Evolutionary conservation across 2,888 invertebrate species (phyloP), one percentile per base, ranked within the genome.

Genomic region (Mythimna loreyi): DNA sequence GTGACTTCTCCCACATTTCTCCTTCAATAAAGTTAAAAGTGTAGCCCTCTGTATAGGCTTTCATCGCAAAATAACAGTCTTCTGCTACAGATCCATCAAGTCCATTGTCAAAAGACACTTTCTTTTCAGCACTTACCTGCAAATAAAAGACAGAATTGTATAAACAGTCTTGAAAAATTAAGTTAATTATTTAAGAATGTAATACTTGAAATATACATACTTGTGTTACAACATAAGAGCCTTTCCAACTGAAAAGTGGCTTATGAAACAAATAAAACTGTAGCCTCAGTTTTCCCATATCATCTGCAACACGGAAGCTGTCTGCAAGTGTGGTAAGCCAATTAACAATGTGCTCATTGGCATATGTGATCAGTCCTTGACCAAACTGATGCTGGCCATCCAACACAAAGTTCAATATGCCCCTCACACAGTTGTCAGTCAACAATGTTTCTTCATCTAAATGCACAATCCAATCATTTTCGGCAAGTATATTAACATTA

Each of bases 1-100:
- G 99, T 8, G 99, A 99, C 91, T 99, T 99, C 91, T 99, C 99
- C 98, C 99, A 99, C 99, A 99, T 99, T 95, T 99, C 99, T 59
- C 99, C 99, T 92, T 99, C 99, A 80, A 99, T 97, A 93, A 99
- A 99, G 91, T 99, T 98, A 92, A 99, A 99, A 25, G 98, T 97
- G 91, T 98, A 99, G 33, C 99, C 99, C 91, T 98, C 97, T 76
- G 97, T 97, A 92, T 97, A 98, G 4, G 99, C 99, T 80, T 98
- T 97, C 99, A 99, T 99, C 25, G 99, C 99, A 93, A 99, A 99
- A 92, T 97, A 99, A 90, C 99, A 99, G 92, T 99, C 99, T 93
- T 99, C 99, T 25, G 99, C 99, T n/a, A 99, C 98, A 0, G 99
- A 99, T 25, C 99, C 99, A 92, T 99, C 99, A 76, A 98, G 96